A percentile compares a stretch with the other conserved stretches of the same genome.
phyloP scores from a whole-genome alignment of 2,797 vertebrate genomes.

The Anas bernieri region DNA sequence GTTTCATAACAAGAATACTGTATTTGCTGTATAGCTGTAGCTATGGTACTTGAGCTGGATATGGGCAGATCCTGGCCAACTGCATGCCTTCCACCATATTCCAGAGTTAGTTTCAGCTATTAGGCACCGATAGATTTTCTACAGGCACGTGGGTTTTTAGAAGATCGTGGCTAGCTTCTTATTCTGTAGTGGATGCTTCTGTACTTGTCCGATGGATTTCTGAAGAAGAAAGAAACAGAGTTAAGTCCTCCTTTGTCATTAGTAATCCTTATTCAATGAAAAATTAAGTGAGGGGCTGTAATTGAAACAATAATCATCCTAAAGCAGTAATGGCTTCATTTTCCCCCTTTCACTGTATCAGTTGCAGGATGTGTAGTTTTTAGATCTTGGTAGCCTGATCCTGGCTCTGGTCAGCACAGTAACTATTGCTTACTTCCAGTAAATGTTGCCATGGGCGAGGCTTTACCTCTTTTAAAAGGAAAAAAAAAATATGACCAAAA shows the following conservation, averaged over 20 bases:
- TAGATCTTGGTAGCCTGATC: background rate
- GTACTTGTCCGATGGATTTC: background rate
- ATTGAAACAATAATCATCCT: background rate
- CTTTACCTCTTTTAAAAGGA: background rate
- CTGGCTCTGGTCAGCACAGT: background rate
- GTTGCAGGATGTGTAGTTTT: background rate
- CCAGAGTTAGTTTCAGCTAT: background rate
- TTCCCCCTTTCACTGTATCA: background rate
- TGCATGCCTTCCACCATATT: background rate
- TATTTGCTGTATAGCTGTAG: background rate
- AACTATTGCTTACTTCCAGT: background rate
- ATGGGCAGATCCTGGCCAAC: background rate
- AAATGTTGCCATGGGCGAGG: background rate
- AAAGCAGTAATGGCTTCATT: background rate
- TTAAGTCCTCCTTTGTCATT: background rate
- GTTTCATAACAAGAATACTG: background rate
- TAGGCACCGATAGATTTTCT: background rate
- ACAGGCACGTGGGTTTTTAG: background rate
- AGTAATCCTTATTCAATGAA: background rate
- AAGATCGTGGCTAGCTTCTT: background rate
- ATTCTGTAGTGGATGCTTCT: background rate
- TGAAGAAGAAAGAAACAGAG: background rate
- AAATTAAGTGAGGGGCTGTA: background rate
- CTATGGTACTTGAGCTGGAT: background rate
- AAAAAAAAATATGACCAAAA: background rate